Conservation (phyloP, 2,797 vertebrate genomes). For the Chrysolophus pictus region DNA sequence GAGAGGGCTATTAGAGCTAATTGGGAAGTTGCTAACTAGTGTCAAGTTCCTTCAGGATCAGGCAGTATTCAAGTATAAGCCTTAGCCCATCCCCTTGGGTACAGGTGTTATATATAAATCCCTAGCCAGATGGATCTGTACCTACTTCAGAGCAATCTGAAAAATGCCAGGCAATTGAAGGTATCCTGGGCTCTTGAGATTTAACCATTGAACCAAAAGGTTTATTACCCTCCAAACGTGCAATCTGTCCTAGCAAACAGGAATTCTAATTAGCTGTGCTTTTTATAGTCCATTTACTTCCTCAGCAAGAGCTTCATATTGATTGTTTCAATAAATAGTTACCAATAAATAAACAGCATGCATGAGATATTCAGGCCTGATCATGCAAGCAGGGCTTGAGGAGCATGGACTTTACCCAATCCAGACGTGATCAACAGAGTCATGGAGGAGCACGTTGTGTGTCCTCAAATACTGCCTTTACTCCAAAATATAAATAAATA, state of each 20-base stretch:
- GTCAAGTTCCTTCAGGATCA: neutral
- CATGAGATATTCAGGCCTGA: neutral
- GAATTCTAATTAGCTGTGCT: neutral
- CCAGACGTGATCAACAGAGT: neutral
- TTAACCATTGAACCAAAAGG: neutral
- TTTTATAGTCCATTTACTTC: neutral
- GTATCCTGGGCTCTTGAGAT: neutral
- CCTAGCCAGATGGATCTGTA: neutral
- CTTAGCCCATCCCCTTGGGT: neutral
- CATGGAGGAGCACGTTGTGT: fast-evolving
- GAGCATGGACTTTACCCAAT: neutral
- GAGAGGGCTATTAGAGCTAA: neutral
- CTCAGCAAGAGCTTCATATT: neutral
- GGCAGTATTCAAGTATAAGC: neutral
- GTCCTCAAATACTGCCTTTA: neutral
- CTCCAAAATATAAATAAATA: neutral
- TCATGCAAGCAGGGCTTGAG: neutral
- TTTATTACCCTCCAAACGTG: constrained; percentile 7
- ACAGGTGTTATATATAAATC: neutral
- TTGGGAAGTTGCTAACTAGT: neutral
- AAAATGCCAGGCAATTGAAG: neutral
- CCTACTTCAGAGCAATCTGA: neutral
- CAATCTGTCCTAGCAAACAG: neutral
- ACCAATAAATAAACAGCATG: neutral
- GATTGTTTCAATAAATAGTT: neutral